Evolutionary conservation across 1,140 invertebrate species (phyloP).

Genomic region (Leptinotarsa defecta): DNA sequence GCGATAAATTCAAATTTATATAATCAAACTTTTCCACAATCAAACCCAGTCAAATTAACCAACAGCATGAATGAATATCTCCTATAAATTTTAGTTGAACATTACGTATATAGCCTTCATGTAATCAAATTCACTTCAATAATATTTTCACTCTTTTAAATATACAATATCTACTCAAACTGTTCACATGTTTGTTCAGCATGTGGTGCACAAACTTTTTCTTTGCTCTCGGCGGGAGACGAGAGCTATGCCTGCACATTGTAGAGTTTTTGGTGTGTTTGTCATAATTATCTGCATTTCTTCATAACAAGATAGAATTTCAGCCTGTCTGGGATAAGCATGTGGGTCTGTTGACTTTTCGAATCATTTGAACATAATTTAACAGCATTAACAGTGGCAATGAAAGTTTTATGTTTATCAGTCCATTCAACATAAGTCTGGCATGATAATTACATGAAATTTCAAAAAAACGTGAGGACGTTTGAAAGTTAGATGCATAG

Average conservation of each 20-base stretch:
- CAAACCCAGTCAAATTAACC: too few relatives aligned
- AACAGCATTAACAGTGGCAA: not conserved
- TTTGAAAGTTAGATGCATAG: too few relatives aligned
- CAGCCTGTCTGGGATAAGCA: not conserved
- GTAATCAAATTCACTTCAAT: not conserved
- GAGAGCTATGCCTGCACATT: not conserved
- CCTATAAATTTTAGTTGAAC: too few relatives aligned
- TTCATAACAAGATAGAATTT: conserved; percentile 6
- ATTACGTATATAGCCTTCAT: too few relatives aligned
- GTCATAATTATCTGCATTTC: conserved; percentile 8
- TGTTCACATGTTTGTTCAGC: conserved; percentile 3
- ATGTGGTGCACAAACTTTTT: not conserved
- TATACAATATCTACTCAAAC: not conserved
- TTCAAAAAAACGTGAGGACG: not conserved
- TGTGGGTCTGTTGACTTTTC: conserved; percentile 8
- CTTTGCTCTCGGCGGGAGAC: not conserved
- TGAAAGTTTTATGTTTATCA: not conserved
- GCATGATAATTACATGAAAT: not conserved
- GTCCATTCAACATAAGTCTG: not conserved
- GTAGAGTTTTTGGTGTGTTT: conserved; percentile 5
- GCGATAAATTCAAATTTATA: too few relatives aligned
- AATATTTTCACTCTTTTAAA: not conserved
- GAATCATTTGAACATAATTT: not conserved
- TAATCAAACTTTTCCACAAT: too few relatives aligned
- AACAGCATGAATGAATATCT: too few relatives aligned